These are phyloP conservation scores for Mus pahari DNA, from an alignment of 2,113 vertebrate species.

Conservation along the genomic window DNA sequence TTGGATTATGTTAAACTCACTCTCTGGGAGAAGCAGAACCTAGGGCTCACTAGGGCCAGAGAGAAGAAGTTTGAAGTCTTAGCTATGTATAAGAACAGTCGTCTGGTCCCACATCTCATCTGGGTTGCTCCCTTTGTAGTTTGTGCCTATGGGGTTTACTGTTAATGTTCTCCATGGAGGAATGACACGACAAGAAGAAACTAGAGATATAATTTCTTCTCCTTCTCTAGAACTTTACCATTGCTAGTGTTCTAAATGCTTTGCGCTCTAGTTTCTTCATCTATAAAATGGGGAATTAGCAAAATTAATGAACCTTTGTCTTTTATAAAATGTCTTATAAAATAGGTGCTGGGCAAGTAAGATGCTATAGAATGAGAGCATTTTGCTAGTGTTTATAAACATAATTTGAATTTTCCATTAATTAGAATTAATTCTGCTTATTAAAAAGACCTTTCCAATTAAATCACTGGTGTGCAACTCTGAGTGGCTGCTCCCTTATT, in stretches of 20 bases:
- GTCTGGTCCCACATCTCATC: neutral
- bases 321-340: conserved; percentile 58
- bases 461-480: conserved; percentile 76
- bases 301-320: conserved; percentile 71
- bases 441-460: conserved; percentile 81
- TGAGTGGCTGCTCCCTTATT: conserved; percentile 69
- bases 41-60: neutral
- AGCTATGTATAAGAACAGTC: neutral
- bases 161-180: neutral
- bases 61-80: neutral
- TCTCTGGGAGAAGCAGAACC: neutral
- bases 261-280: conserved; percentile 72
- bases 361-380: conserved; percentile 56
- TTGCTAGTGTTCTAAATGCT: conserved; percentile 61
- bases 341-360: conserved; percentile 54
- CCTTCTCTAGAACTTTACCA: conserved; percentile 41
- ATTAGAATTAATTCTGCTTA: conserved; percentile 80
- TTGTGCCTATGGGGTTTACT: neutral
- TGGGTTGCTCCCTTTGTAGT: neutral
- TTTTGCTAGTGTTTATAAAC: conserved; percentile 75
- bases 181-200: conserved; percentile 44
- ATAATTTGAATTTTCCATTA: conserved; percentile 76
- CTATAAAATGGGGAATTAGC: conserved; percentile 70
- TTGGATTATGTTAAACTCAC: neutral
- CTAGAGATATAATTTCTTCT: conserved; percentile 57